These are phyloP conservation scores for Stichopus horrens DNA, from an alignment of 53 echinoderm and acorn worm species.

Conservation along the genomic window DNA sequence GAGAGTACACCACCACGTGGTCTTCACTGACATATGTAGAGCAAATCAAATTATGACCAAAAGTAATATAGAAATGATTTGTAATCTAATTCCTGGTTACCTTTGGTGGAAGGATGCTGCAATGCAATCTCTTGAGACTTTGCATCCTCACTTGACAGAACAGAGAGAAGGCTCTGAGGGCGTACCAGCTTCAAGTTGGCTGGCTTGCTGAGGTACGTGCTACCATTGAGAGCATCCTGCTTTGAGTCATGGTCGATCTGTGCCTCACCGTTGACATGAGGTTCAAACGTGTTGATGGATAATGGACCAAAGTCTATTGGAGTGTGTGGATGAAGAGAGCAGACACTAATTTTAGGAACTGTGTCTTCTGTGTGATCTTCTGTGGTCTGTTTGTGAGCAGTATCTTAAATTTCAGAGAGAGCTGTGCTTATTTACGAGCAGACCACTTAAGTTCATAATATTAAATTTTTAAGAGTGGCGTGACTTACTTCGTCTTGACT, in stretches of 20 bases:
- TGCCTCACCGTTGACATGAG: conserved; percentile 18
- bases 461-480: too few species aligned
- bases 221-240: neutral
- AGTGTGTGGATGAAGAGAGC: neutral
- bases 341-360: too few species aligned
- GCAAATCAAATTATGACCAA: neutral
- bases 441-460: too few species aligned
- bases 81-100: conserved; percentile 45
- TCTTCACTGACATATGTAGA: too few species aligned
- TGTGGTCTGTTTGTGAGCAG: too few species aligned
- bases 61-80: neutral
- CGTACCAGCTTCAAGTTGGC: conserved; percentile 52
- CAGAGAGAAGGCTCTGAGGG: conserved; percentile 79
- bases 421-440: too few species aligned
- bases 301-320: conserved; percentile 23
- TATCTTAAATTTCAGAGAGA: too few species aligned
- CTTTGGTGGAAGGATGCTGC: conserved; percentile 80
- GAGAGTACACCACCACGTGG: too few species aligned
- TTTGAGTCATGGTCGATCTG: neutral
- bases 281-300: conserved; percentile 29
- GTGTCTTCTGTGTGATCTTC: too few species aligned
- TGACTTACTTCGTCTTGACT: too few species aligned
- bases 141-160: conserved; percentile 70
- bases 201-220: conserved; percentile 4
- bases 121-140: conserved; percentile 88